Evolutionary conservation across 2,888 invertebrate species (phyloP), one percentile per base, ranked within the genome.

Genomic region (Prosopocoilus inquinatus): DNA sequence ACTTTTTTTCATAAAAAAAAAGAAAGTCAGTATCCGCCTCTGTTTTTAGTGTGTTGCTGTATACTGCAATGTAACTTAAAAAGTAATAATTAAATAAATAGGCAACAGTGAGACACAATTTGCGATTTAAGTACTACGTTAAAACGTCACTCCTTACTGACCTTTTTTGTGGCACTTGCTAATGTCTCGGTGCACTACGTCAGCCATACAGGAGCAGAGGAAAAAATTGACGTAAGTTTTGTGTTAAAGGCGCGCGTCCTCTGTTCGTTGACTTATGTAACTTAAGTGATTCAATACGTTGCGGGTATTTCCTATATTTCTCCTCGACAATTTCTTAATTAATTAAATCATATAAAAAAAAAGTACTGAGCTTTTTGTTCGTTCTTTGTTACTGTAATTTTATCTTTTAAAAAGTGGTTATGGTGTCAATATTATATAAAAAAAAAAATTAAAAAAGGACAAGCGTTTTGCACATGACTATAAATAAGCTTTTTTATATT

Each of bases 401-500:
- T 28, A 28, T 28, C 7, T 5, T 39, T 50, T 59, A 59, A 59
- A 39, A 54, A 57, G 57, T 59, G 57, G 53, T 59, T 59, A 57
- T 53, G 53, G 56, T 56, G 53, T 59, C 56, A 55, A 50, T 52
- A 39, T 51, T 54, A 54, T 51, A 58, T 55, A 50, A 39, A 57
- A 41, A 39, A 20, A 2, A n/a, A 35, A 36, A 39, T 13, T 20
- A 34, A 32, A 53, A 63, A 57, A 54, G 55, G 50, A 55, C 59
- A 60, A 58, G 61, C 61, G 59, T 63, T 65, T 72, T 72, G 75
- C 74, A 74, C 75, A 73, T 71, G 72, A 73, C 72, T 75, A 74
- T 75, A 73, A 70, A 67, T 62, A 73, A 71, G 75, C 75, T 75
- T 76, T 74, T 73, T 70, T 73, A 75, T 73, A 73, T 73, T 74